Percentiles rank a stretch among this genome's conserved stretches.
Evolutionary conservation across 2,113 vertebrate genomes (phyloP).

Genomic region (Chamaetylas fuelleborni): DNA sequence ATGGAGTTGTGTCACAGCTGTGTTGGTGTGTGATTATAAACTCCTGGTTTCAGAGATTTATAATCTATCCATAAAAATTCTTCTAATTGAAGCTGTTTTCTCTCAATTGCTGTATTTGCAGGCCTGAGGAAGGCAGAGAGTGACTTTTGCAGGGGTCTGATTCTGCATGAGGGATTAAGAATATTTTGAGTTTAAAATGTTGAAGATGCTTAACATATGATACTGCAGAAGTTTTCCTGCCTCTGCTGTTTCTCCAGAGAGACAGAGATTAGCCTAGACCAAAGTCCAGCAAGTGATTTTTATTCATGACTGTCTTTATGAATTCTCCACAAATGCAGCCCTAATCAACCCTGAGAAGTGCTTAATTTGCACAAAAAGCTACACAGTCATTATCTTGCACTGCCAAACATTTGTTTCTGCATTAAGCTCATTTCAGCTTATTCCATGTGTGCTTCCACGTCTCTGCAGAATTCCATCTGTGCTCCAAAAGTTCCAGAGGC

Average conservation of each 20-base stretch:
- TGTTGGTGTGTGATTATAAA: slow-evolving; percentile 2
- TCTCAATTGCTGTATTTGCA: background rate
- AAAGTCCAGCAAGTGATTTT: slow-evolving; percentile 2
- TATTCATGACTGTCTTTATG: background rate
- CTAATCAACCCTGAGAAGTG: slow-evolving; percentile 20
- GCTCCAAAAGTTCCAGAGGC: background rate
- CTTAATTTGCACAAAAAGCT: slow-evolving; percentile 6
- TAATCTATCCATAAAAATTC: background rate
- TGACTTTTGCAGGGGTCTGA: background rate
- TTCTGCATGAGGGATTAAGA: background rate
- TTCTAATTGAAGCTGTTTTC: slow-evolving; percentile 12
- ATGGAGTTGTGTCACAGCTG: background rate
- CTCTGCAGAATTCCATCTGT: background rate
- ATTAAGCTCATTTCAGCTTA: background rate
- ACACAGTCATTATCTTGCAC: background rate
- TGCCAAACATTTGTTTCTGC: background rate
- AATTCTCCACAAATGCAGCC: background rate
- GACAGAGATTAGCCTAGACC: background rate
- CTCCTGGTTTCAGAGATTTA: slow-evolving; percentile 21
- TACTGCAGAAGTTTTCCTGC: background rate
- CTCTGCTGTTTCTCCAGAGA: background rate
- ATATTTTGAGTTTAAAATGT: background rate
- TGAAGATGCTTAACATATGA: background rate
- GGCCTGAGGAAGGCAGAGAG: background rate
- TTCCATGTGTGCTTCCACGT: background rate